Base-by-base conservation (phyloP, 2,888 invertebrate genomes). In the Cantharis lateralis region DNA sequence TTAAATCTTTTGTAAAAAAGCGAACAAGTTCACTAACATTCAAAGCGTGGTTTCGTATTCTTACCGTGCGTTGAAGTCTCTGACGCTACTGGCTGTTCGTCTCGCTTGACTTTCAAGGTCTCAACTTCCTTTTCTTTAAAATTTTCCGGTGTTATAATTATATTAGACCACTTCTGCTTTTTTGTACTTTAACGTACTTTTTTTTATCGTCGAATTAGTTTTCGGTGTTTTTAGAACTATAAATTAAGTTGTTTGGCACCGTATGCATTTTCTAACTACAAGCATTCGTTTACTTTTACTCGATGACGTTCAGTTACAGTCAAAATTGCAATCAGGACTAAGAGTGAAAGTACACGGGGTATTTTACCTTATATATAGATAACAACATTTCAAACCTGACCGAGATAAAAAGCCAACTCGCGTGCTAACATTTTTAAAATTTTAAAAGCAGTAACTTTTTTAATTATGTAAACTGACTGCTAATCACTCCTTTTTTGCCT, bases 41-140 rank as follows among this genome's bases (percentile, higher is more conserved):
- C 18, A 15, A 66, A 66, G 64, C 64, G 15, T 24, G 64, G 64
- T 66, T 66, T 66, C 24, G 64, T 66, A 66, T 66, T 66, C 64
- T 66, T 66, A 66, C 64, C 64, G 64, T 66, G 64, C 64, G 64
- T 66, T 20, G 64, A 66, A 66, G 64, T 16, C 64, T 66, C 64
- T 18, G 64, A 66, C 64, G 18, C 24, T 20, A 66, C 64, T 18
- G 15, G 63, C 24, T 66, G 20, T 66, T 66, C 64, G 64, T 66
- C 64, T 66, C 64, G 64, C 64, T 66, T 66, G 64, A 66, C 64
- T 66, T 66, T 66, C 64, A 66, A 66, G 64, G 64, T 66, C 64
- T 66, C 64, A 66, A 66, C 24, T 66, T 66, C 64, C 64, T 66
- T 66, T 66, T 66, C 24, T 66, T 48, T 48, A 48, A 48, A 48